phyloP scores from a whole-genome alignment of 2,888 invertebrate genomes.

The Catocala sponsa region DNA sequence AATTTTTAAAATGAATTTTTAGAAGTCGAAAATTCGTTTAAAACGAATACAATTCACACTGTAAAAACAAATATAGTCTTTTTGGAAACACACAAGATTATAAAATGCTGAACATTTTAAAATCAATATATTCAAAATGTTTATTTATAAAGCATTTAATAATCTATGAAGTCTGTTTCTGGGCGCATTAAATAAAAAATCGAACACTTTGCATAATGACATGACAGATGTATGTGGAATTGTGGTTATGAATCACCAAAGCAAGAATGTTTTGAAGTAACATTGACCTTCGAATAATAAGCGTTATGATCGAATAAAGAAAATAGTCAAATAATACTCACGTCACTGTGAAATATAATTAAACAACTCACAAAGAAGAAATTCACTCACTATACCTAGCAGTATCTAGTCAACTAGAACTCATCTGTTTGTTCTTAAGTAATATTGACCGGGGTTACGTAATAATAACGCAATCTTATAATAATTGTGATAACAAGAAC shows the following conservation, averaged over 20 bases:
- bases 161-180: background rate
- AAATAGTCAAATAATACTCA: slow-evolving; percentile 18
- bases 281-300: slow-evolving; percentile 2
- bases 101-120: no score
- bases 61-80: no score
- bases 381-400: slow-evolving; percentile 17
- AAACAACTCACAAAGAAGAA: slow-evolving; percentile 9
- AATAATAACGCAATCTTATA: slow-evolving; percentile 23
- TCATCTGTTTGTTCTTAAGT: slow-evolving; percentile 28
- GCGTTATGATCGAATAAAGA: background rate
- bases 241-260: background rate
- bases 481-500: slow-evolving; percentile 30
- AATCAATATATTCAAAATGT: no score
- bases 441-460: slow-evolving; percentile 13
- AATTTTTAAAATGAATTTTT: no score
- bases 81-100: no score
- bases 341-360: slow-evolving; percentile 21
- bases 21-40: no score
- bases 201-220: background rate
- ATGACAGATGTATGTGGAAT: background rate
- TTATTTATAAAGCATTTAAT: background rate
- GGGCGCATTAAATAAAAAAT: background rate
- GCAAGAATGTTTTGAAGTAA: background rate
- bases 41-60: no score
- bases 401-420: slow-evolving; percentile 30